Percentiles rank a stretch among this genome's conserved stretches.
Evolutionary conservation across 2,797 vertebrate genomes (phyloP).

Genomic region (Cygnus olor): DNA sequence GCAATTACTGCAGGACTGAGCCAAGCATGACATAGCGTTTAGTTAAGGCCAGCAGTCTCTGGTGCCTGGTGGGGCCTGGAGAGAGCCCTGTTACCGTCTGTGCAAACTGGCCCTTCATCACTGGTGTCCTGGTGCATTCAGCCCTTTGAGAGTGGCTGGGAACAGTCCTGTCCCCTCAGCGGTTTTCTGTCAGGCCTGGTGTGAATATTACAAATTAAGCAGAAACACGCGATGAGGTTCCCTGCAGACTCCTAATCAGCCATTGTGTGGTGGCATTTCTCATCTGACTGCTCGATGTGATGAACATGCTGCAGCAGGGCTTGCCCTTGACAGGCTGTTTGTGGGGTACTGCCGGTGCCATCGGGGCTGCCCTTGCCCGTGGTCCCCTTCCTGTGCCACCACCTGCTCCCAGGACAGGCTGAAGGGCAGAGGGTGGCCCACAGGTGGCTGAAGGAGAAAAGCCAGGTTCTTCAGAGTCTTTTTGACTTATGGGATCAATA

Average conservation of each 20-base stretch:
- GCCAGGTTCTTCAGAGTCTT: neutral
- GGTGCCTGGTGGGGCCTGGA: conserved; percentile 21
- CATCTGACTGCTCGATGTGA: neutral
- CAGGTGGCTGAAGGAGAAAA: neutral
- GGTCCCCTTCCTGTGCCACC: neutral
- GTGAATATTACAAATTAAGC: conserved; percentile 46
- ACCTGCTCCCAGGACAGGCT: neutral
- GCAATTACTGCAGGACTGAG: neutral
- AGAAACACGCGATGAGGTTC: neutral
- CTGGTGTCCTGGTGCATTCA: neutral
- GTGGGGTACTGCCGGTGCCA: neutral
- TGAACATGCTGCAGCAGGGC: neutral
- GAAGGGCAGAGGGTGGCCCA: neutral
- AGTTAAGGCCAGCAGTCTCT: conserved; percentile 42
- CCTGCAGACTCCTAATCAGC: conserved; percentile 45
- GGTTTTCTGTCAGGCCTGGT: conserved; percentile 34
- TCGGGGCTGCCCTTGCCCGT: rapidly evolving
- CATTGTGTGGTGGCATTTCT: rapidly evolving
- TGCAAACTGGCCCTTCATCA: neutral
- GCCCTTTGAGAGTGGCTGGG: conserved; percentile 10
- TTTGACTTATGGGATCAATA: conserved; percentile 14
- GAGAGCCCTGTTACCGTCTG: conserved; percentile 7
- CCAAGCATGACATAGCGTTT: conserved; percentile 54
- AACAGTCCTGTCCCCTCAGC: neutral
- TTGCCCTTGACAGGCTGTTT: neutral